Base-by-base conservation (phyloP, 2,888 invertebrate species). In the Oscheius sp. region DNA sequence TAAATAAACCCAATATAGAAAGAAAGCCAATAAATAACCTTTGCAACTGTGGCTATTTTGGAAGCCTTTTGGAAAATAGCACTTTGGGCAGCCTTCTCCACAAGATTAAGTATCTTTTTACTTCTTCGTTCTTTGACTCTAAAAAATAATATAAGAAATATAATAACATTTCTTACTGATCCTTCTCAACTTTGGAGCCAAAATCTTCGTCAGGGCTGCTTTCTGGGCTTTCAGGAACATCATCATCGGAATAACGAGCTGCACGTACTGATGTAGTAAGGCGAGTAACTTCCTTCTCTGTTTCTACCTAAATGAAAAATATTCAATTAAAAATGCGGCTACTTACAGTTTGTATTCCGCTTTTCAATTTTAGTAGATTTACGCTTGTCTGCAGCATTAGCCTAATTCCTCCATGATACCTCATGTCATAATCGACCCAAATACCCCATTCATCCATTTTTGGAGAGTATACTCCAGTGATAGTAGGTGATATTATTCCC, bases 341-440 rank as follows among this genome's bases (percentile, higher is more conserved):
- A 53, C 41, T 43, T 12, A 69, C 80, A 58, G 77, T 73, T 1
- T 69, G 72, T 13, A 72, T 58, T 5, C 80, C 81, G 43, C 72
- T 75, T 63, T 83, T 77, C 73, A 93, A 89, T 87, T 93, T 93
- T 91, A 93, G 92, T 56, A 94, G 89, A 90, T 95, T 95, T 82
- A 95, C 91, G 89, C 95, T 95, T 1, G 95, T 95, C 88, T 94
- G 93, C 45, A 96, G 91, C 1, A 93, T 93, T 91, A 95, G 93
- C 78, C 92, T 92, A 53, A 94, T 92, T 79, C 92, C 91, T 64
- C 95, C 95, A 1, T 80, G 75, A 76, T 87, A 88, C 29, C 82
- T 79, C 72, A 88, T 77, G 82, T 94, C 93, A 16, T 95, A 90
- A 89, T 95, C 94, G 0, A 95, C 91, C 95, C 96, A 96, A 71